A percentile compares a stretch with the other conserved stretches of the same genome.
phyloP scores from a whole-genome alignment of 1,140 invertebrate species.

The Meteorus sp. region DNA sequence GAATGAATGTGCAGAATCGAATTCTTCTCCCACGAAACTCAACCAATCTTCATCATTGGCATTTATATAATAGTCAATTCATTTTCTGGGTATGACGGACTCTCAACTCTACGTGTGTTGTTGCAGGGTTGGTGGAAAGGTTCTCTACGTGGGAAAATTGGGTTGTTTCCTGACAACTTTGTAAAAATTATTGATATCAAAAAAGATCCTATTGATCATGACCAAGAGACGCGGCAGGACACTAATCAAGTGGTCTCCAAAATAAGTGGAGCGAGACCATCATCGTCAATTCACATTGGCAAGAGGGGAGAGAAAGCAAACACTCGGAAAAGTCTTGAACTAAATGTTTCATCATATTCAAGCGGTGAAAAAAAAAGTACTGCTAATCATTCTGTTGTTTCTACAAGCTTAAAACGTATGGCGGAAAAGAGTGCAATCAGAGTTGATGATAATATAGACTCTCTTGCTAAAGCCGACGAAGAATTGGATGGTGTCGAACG shows the following conservation, averaged over 20 bases:
- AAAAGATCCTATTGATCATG: slow-evolving; percentile 37
- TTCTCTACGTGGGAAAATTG: slow-evolving; percentile 83
- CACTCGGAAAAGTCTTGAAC: slow-evolving; percentile 46
- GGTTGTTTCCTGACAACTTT: slow-evolving; percentile 98
- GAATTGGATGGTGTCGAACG: slow-evolving; percentile 66
- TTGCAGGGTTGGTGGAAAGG: slow-evolving; percentile 91
- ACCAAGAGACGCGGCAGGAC: slow-evolving; percentile 42
- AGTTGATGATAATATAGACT: slow-evolving; percentile 41
- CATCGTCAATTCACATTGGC: slow-evolving; percentile 23
- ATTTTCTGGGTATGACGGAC: no score
- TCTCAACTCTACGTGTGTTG: not conserved
- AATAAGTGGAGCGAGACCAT: slow-evolving; percentile 25
- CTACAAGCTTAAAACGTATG: slow-evolving; percentile 46
- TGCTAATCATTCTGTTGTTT: slow-evolving; percentile 38
- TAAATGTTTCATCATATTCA: slow-evolving; percentile 29
- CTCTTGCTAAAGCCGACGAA: slow-evolving; percentile 42
- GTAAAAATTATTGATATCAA: slow-evolving; percentile 69
- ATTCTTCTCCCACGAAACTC: no score
- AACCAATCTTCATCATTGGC: no score
- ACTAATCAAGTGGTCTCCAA: slow-evolving; percentile 31
- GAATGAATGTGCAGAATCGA: not conserved
- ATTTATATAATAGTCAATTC: not conserved
- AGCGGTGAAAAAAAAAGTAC: slow-evolving; percentile 41
- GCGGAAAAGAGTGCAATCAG: slow-evolving; percentile 37
- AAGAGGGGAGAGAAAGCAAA: slow-evolving; percentile 42